These are phyloP conservation scores for Melitaea cinxia DNA, from an alignment of 1,140 invertebrate genomes.

Conservation along the genomic window DNA sequence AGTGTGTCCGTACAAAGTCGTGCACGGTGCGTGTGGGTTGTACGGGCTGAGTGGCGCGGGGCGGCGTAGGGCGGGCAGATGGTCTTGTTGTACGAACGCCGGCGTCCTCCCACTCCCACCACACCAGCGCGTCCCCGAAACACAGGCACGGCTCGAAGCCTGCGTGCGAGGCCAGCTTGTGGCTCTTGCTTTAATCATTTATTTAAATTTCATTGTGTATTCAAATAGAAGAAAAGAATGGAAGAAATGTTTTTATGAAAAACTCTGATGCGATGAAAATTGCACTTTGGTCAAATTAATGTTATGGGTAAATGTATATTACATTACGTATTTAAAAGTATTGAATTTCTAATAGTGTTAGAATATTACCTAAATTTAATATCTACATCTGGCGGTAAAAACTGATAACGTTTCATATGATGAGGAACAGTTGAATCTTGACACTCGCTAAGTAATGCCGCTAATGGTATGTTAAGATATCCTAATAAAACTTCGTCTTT, in stretches of 20 bases:
- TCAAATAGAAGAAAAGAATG: too few relatives aligned
- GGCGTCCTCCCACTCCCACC: constrained; percentile 87
- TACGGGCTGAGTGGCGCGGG: constrained; percentile 35
- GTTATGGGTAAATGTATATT: too few relatives aligned
- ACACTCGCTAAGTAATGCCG: constrained; percentile 89
- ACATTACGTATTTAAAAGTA: neutral
- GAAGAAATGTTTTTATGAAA: too few relatives aligned
- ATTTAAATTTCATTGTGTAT: neutral
- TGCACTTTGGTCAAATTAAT: too few relatives aligned
- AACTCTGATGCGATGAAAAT: too few relatives aligned
- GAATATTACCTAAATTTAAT: constrained; percentile 82
- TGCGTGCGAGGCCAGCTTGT: constrained; percentile 87
- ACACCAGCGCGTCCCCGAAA: constrained; percentile 93
- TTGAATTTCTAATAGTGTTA: neutral
- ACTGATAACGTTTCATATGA: constrained; percentile 88
- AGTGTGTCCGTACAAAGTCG: constrained; percentile 93
- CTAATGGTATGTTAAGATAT: constrained; percentile 90
- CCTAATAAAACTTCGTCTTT: constrained; percentile 86
- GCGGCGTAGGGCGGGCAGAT: constrained; percentile 45
- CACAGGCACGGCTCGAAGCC: constrained; percentile 95
- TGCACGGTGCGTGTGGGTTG: constrained; percentile 78
- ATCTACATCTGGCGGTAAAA: constrained; percentile 87
- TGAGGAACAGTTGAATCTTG: constrained; percentile 90
- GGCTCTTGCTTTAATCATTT: constrained; percentile 80
- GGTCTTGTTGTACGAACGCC: constrained; percentile 45